A percentile compares a stretch with the other conserved stretches of the same genome.
Conservation (phyloP, 2,888 invertebrate genomes). For the Trissolcus japonicus region DNA sequence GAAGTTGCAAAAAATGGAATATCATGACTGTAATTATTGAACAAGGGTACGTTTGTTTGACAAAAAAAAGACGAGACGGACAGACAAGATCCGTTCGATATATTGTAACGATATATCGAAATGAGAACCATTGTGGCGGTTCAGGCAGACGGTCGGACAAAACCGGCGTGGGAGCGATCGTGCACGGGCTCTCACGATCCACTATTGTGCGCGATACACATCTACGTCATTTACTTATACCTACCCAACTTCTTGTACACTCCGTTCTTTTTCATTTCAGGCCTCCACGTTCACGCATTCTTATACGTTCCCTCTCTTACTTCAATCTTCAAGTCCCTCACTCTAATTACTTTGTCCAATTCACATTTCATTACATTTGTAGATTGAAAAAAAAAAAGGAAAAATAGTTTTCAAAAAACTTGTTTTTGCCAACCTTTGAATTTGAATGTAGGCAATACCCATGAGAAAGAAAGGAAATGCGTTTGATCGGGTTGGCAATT, state of each 20-base stretch:
- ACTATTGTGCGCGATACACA: constrained; percentile 70
- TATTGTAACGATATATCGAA: constrained; percentile 53
- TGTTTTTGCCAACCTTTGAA: background rate
- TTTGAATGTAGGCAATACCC: background rate
- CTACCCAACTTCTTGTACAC: constrained; percentile 64
- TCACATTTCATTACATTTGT: constrained; percentile 18
- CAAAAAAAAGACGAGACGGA: constrained; percentile 32
- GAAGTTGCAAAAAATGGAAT: constrained; percentile 1
- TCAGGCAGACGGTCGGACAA: constrained; percentile 65
- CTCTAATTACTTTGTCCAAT: constrained; percentile 40
- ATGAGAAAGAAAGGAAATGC: constrained; percentile 19
- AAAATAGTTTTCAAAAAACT: background rate
- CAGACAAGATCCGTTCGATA: constrained; percentile 43
- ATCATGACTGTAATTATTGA: constrained; percentile 1
- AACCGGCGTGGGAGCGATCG: constrained; percentile 72
- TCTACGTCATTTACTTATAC: constrained; percentile 72
- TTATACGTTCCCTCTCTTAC: constrained; percentile 13
- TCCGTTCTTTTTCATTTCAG: constrained; percentile 57
- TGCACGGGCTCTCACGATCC: constrained; percentile 71
- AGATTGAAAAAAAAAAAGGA: background rate
- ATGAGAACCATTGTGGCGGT: constrained; percentile 71
- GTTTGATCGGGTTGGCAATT: constrained; percentile 22
- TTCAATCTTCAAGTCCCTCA: constrained; percentile 15
- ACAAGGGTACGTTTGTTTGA: constrained; percentile 12
- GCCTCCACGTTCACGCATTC: constrained; percentile 44